Percentiles rank a stretch among this genome's conserved stretches.
Evolutionary conservation across 1,140 invertebrate species (phyloP).

Genomic region (Aphaenogaster rudis): DNA sequence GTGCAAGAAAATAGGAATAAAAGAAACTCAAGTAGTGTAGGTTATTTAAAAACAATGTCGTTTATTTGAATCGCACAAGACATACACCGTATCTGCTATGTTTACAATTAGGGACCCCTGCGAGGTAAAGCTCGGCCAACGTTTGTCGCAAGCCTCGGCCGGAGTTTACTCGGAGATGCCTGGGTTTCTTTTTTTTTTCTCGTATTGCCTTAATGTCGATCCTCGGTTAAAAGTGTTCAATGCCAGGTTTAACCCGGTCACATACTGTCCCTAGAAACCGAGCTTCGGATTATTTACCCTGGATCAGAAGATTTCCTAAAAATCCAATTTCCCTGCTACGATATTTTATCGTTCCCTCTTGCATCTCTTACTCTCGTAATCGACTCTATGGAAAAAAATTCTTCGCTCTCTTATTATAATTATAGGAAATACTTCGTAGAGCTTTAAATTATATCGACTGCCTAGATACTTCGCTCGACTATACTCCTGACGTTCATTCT

Average conservation of each 20-base stretch:
- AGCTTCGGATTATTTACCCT: slow-evolving; percentile 85
- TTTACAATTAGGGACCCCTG: slow-evolving; percentile 84
- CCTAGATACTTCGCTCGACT: slow-evolving; percentile 82
- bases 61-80: slow-evolving; percentile 88
- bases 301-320: slow-evolving; percentile 85
- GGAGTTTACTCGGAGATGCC: slow-evolving; percentile 78
- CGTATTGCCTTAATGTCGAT: slow-evolving; percentile 86
- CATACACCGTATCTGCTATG: slow-evolving; percentile 87
- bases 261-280: slow-evolving; percentile 78
- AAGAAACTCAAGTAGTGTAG: slow-evolving; percentile 28
- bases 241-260: slow-evolving; percentile 74
- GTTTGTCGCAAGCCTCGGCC: slow-evolving; percentile 78
- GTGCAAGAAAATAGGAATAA: neutral
- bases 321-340: slow-evolving; percentile 82
- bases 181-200: slow-evolving; percentile 75
- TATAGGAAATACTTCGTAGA: slow-evolving; percentile 82
- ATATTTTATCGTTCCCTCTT: slow-evolving; percentile 47
- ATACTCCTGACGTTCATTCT: slow-evolving; percentile 78
- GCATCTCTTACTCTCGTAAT: slow-evolving; percentile 30
- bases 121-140: slow-evolving; percentile 80
- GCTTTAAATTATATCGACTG: slow-evolving; percentile 79
- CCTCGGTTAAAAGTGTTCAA: slow-evolving; percentile 82
- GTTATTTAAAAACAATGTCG: slow-evolving; percentile 87
- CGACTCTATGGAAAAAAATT: slow-evolving; percentile 43
- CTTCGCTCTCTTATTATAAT: slow-evolving; percentile 76